Conservation (phyloP, 2,797 vertebrate species). For the Manis pentadactyla region DNA sequence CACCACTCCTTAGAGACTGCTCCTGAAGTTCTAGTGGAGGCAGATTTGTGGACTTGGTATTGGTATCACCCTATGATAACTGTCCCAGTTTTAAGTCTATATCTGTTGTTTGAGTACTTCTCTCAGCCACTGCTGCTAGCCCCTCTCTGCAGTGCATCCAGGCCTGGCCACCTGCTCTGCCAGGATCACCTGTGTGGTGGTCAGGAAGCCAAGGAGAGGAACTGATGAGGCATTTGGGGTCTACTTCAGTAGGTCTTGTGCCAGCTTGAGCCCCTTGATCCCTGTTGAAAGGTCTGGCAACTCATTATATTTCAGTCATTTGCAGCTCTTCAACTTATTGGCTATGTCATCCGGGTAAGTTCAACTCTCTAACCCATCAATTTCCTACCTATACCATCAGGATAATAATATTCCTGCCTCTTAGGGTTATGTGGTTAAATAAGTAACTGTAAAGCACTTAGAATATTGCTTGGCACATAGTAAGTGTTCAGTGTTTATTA, state of each 20-base stretch:
- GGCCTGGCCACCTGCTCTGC: neutral
- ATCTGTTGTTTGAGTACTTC: neutral
- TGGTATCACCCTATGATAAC: neutral
- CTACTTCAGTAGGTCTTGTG: neutral
- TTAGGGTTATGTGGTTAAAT: neutral
- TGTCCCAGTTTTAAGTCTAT: neutral
- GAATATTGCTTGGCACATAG: neutral
- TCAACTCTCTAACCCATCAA: neutral
- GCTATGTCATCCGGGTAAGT: neutral
- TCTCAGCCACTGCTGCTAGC: neutral
- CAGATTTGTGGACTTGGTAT: neutral
- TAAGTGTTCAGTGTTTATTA: neutral
- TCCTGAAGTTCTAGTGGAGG: neutral
- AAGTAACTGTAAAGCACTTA: neutral
- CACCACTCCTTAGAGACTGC: neutral
- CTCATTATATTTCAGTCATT: neutral
- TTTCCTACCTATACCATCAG: neutral
- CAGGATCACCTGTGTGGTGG: too few relatives aligned
- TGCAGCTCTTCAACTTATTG: neutral
- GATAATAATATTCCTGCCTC: neutral
- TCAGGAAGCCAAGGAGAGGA: neutral
- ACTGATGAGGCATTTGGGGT: neutral
- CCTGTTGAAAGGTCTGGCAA: neutral
- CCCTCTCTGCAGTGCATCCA: neutral
- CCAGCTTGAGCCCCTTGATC: neutral